Conservation (phyloP, 2,888 invertebrate species). For the Disparrhopalites patrizii region DNA sequence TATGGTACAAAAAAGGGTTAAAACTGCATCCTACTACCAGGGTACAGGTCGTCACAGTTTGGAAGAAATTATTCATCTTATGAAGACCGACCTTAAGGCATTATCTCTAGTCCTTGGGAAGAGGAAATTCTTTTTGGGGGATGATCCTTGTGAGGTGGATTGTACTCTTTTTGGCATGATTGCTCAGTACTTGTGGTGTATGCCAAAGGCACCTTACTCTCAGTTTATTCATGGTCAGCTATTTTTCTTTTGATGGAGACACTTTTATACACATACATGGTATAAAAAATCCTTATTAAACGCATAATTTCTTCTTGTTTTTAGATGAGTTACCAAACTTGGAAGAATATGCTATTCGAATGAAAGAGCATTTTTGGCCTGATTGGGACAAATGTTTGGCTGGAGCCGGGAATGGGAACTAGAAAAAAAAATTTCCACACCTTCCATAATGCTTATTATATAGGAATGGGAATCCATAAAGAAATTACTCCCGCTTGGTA, state of each 20-base stretch:
- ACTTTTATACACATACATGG: not conserved
- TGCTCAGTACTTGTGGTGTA: slow-evolving; percentile 45
- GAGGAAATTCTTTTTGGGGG: slow-evolving; percentile 42
- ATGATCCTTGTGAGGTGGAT: slow-evolving; percentile 48
- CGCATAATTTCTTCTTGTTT: slow-evolving; percentile 2
- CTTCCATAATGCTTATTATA: no score
- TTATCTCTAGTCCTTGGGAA: slow-evolving; percentile 38
- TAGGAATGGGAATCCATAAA: no score
- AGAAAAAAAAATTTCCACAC: no score
- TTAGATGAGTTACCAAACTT: slow-evolving; percentile 35
- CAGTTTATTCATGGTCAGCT: slow-evolving; percentile 7
- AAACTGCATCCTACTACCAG: slow-evolving; percentile 27
- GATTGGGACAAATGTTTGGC: slow-evolving; percentile 36
- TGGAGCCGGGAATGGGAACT: not conserved
- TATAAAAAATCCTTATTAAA: not conserved
- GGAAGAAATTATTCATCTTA: slow-evolving; percentile 35
- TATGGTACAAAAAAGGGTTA: not conserved
- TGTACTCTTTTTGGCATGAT: slow-evolving; percentile 53
- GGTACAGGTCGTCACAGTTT: slow-evolving; percentile 42
- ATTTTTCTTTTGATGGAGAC: not conserved
- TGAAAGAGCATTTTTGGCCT: slow-evolving; percentile 37
- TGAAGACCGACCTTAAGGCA: slow-evolving; percentile 32
- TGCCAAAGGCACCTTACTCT: slow-evolving; percentile 5
- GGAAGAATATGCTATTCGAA: slow-evolving; percentile 35
- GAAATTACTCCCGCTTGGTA: no score